Conservation (phyloP, 1,140 invertebrate genomes). For the Uloborus diversus region DNA sequence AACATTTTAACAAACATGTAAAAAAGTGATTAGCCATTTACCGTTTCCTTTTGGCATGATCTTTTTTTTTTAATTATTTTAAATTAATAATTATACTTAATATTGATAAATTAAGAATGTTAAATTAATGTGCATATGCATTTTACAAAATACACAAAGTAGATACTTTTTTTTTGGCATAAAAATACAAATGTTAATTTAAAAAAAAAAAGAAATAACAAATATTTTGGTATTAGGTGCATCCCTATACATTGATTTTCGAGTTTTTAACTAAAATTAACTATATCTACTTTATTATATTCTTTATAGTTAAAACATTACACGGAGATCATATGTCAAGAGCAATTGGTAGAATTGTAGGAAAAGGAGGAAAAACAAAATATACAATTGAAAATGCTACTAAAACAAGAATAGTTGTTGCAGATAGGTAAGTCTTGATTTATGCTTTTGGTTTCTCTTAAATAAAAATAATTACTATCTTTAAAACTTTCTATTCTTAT, state of each 20-base stretch:
- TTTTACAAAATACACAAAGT: too few relatives aligned
- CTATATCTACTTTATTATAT: too few relatives aligned
- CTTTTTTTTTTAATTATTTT: too few relatives aligned
- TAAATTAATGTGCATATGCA: not conserved
- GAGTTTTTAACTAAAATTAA: too few relatives aligned
- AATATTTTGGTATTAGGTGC: too few relatives aligned
- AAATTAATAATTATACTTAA: too few relatives aligned
- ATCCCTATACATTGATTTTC: too few relatives aligned
- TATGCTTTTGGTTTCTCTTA: slow-evolving; percentile 8
- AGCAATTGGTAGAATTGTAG: slow-evolving; percentile 95
- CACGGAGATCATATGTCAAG: slow-evolving; percentile 95
- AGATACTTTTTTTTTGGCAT: not conserved
- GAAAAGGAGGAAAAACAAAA: slow-evolving; percentile 96
- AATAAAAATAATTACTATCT: not conserved
- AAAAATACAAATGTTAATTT: too few relatives aligned
- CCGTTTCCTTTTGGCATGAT: too few relatives aligned
- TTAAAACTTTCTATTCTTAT: not conserved
- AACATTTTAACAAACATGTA: too few relatives aligned
- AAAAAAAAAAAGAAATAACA: too few relatives aligned
- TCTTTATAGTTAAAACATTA: slow-evolving; percentile 81
- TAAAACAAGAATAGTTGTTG: slow-evolving; percentile 97
- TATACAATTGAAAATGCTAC: slow-evolving; percentile 99
- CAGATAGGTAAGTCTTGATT: slow-evolving; percentile 75
- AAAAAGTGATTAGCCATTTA: too few relatives aligned
- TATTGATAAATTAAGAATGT: not conserved